Conservation (phyloP, 1,140 invertebrate genomes). For the Sitodiplosis mosellana region DNA sequence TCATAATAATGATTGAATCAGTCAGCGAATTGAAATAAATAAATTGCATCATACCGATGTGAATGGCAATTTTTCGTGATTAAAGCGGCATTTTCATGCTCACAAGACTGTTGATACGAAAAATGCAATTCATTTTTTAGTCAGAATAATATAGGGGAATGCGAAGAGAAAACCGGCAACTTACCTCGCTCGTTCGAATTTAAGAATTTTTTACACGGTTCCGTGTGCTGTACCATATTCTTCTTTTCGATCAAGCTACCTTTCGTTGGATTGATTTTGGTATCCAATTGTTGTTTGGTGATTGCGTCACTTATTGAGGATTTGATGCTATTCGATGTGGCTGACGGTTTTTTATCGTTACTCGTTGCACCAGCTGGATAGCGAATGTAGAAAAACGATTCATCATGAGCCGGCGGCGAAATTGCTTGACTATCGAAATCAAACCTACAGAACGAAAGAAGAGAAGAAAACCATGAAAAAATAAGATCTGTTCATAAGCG, state of each 20-base stretch:
- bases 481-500: too few relatives aligned
- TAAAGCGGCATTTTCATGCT: too few relatives aligned
- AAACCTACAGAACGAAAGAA: conserved; percentile 29
- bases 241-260: conserved; percentile 9
- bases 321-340: neutral
- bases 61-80: too few relatives aligned
- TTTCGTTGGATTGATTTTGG: neutral
- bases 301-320: neutral
- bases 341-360: neutral
- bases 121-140: too few relatives aligned
- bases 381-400: conserved; percentile 46
- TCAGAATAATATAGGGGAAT: too few relatives aligned
- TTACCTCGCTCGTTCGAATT: conserved; percentile 6
- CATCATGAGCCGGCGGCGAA: conserved; percentile 48
- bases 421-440: conserved; percentile 44
- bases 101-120: too few relatives aligned
- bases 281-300: neutral
- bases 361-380: conserved; percentile 26
- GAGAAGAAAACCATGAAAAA: too few relatives aligned
- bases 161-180: neutral
- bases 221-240: conserved; percentile 44
- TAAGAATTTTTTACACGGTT: conserved; percentile 43
- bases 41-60: too few relatives aligned
- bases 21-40: too few relatives aligned
- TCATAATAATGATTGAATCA: too few relatives aligned